A percentile compares a stretch with the other conserved stretches of the same genome.
These are phyloP conservation scores for Apaloderma vittatum DNA, from an alignment of 2,113 vertebrate species.

Conservation along the genomic window DNA sequence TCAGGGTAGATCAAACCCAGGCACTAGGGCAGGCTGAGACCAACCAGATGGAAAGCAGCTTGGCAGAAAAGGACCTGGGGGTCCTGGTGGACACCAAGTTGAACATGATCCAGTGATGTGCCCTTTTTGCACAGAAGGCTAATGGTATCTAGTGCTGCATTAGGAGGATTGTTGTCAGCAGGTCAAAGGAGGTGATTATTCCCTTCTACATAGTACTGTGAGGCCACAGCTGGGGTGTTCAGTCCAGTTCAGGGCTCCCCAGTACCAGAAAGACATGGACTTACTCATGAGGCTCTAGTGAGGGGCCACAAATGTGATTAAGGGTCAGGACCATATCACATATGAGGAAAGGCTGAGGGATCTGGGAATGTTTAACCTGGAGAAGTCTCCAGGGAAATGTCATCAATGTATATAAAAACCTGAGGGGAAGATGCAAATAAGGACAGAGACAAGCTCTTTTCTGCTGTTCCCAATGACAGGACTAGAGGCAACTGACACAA, in stretches of 20 bases:
- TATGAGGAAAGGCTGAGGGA: background rate
- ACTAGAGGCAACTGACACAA: background rate
- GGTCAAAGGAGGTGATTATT: background rate
- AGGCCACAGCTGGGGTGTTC: background rate
- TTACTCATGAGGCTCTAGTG: background rate
- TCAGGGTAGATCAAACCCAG: background rate
- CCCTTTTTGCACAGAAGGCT: background rate
- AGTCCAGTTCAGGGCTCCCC: background rate
- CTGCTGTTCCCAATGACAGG: background rate
- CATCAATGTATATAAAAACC: background rate
- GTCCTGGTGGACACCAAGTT: background rate
- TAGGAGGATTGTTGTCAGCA: background rate
- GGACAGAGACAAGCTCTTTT: background rate
- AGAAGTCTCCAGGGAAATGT: background rate
- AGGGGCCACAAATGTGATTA: background rate
- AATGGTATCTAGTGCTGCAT: background rate
- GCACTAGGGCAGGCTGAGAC: background rate
- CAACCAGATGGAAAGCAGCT: background rate
- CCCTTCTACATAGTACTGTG: background rate
- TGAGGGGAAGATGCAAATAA: background rate
- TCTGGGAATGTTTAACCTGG: background rate
- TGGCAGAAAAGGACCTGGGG: fast-evolving
- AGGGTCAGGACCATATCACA: background rate
- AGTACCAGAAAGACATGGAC: background rate
- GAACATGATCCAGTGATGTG: background rate